These are phyloP conservation scores for Rhamphomyia laevipes DNA, from an alignment of 2,888 invertebrate genomes.

Conservation along the genomic window DNA sequence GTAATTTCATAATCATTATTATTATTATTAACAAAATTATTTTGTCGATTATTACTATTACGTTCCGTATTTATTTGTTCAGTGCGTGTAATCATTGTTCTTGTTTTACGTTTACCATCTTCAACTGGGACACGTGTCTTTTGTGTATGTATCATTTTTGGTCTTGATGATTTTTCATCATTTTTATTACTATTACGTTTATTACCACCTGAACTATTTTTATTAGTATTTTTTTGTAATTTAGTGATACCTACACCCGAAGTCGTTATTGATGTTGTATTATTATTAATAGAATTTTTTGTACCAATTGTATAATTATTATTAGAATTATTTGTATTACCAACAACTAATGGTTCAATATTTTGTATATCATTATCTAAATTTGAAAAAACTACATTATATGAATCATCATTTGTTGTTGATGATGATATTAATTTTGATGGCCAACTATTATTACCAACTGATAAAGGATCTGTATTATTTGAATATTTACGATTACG, in stretches of 20 bases:
- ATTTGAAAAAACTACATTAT: constrained; percentile 39
- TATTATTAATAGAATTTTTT: constrained; percentile 13
- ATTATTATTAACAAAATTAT: background rate
- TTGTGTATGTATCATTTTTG: constrained; percentile 69
- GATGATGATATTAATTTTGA: constrained; percentile 26
- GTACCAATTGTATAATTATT: background rate
- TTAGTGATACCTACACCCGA: constrained; percentile 19
- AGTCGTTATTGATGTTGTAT: constrained; percentile 17
- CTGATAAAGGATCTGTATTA: constrained; percentile 11
- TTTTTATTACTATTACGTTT: background rate
- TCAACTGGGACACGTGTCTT: constrained; percentile 44
- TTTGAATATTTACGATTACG: constrained; percentile 11
- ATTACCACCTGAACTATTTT: constrained; percentile 16
- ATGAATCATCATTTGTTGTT: constrained; percentile 32
- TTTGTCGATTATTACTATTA: background rate
- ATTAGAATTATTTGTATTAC: constrained; percentile 15
- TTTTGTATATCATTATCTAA: constrained; percentile 40
- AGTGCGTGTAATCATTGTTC: constrained; percentile 41
- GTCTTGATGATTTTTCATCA: constrained; percentile 38
- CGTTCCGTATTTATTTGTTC: constrained; percentile 20
- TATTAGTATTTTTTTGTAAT: constrained; percentile 19
- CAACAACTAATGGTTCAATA: constrained; percentile 35
- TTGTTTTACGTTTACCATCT: constrained; percentile 46
- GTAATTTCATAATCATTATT: constrained; percentile 32
- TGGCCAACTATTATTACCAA: constrained; percentile 23